Conservation (phyloP, 2,888 invertebrate species). For the Poecilus cupreus region DNA sequence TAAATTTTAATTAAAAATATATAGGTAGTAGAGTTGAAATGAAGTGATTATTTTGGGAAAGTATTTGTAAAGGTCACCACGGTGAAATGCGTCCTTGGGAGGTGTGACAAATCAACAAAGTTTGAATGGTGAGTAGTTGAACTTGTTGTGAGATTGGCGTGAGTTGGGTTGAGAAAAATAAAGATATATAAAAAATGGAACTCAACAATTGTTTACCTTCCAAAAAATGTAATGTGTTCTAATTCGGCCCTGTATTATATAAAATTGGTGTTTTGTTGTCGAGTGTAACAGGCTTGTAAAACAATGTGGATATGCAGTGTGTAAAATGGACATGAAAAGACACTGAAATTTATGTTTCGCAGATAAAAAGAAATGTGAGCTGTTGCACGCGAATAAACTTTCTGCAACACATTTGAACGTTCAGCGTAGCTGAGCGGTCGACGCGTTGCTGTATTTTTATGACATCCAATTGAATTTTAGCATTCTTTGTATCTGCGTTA, state of each 20-base stretch:
- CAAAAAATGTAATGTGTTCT: no score
- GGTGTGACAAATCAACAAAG: no score
- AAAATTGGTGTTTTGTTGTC: not conserved
- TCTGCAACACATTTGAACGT: conserved; percentile 23
- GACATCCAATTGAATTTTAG: conserved; percentile 38
- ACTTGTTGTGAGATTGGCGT: no score
- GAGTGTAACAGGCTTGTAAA: conserved; percentile 47
- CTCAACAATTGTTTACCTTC: no score
- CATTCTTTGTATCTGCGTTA: not conserved
- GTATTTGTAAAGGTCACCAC: no score
- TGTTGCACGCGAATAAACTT: conserved; percentile 41
- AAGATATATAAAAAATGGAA: no score
- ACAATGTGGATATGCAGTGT: conserved; percentile 54
- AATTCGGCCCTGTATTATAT: not conserved
- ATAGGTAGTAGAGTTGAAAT: no score
- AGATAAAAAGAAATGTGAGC: conserved; percentile 54
- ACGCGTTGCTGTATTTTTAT: conserved; percentile 42
- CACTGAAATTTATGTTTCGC: conserved; percentile 51
- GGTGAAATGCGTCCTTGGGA: no score
- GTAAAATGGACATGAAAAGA: conserved; percentile 55
- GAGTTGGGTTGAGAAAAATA: no score
- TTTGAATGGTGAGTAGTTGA: no score
- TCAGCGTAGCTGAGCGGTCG: not conserved
- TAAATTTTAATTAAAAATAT: no score
- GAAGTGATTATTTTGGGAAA: no score